A percentile compares a stretch with the other conserved stretches of the same genome.
Evolutionary conservation across 2,888 invertebrate species (phyloP).

Genomic region (Eupithecia exiguata): DNA sequence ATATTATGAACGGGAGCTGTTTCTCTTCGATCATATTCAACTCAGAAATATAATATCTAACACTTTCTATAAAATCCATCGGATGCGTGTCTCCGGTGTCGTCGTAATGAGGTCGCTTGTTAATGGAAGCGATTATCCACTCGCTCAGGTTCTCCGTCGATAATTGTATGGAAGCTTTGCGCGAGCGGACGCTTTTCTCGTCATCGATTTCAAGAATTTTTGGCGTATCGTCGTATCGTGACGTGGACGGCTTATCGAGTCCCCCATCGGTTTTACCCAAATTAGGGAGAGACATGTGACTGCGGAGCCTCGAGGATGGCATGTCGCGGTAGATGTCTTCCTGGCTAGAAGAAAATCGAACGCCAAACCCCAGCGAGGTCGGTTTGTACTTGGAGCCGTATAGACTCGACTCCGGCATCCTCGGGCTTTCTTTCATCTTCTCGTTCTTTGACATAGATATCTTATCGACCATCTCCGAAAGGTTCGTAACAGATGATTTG

Average conservation of each 20-base stretch:
- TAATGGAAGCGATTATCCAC: constrained; percentile 74
- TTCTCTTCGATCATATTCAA: constrained; percentile 70
- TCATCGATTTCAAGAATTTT: constrained; percentile 75
- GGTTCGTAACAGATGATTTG: constrained; percentile 77
- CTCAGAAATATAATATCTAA: constrained; percentile 75
- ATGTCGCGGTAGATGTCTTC: constrained; percentile 75
- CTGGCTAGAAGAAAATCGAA: constrained; percentile 79
- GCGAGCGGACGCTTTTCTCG: constrained; percentile 55
- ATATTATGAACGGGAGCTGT: constrained; percentile 73
- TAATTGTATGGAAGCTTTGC: constrained; percentile 59
- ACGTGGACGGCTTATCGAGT: constrained; percentile 61
- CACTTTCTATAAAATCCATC: constrained; percentile 76
- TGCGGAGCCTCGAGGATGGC: constrained; percentile 76
- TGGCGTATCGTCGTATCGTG: constrained; percentile 57
- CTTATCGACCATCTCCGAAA: constrained; percentile 80
- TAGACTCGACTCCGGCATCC: constrained; percentile 60
- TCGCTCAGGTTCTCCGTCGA: constrained; percentile 72
- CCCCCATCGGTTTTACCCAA: constrained; percentile 68
- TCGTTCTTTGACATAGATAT: constrained; percentile 72
- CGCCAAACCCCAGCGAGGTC: constrained; percentile 74
- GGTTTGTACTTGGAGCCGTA: constrained; percentile 75
- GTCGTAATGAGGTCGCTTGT: constrained; percentile 75
- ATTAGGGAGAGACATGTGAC: constrained; percentile 80
- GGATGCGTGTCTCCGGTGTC: constrained; percentile 75
- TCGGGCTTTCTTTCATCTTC: constrained; percentile 57